These are phyloP conservation scores for Apoda limacodes DNA, from an alignment of 2,888 invertebrate genomes.

Conservation along the genomic window DNA sequence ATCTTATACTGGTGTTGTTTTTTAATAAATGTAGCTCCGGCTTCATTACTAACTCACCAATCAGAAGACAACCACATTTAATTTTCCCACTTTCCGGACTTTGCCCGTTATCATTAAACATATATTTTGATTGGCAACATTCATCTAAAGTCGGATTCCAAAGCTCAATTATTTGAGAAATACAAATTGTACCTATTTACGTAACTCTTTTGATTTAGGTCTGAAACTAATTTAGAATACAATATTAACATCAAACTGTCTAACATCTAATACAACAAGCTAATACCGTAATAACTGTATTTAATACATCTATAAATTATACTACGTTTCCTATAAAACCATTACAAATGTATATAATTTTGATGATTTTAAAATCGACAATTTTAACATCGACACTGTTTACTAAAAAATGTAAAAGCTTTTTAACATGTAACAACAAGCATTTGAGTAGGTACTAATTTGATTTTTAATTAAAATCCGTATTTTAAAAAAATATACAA, in stretches of 20 bases:
- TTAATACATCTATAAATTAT: conserved; percentile 32
- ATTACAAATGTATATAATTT: conserved; percentile 63
- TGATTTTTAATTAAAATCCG: no score
- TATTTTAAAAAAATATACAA: no score
- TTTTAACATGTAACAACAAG: conserved; percentile 26
- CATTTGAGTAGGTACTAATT: conserved; percentile 16
- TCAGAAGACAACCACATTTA: no score
- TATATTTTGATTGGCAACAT: conserved; percentile 31
- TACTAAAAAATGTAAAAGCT: conserved; percentile 36
- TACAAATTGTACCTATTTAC: no score
- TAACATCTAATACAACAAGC: conserved; percentile 40
- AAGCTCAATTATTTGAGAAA: no score
- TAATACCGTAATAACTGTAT: conserved; percentile 22
- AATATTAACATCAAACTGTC: conserved; percentile 40
- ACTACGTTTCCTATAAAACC: conserved; percentile 44
- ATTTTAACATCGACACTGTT: conserved; percentile 48
- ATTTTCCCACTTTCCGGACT: no score
- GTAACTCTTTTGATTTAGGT: conserved; percentile 19
- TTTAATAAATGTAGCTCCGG: no score
- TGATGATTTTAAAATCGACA: no score
- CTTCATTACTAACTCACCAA: no score
- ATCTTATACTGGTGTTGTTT: no score
- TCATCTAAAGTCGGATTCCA: conserved; percentile 45
- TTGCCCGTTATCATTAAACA: no score
- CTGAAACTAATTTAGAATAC: conserved; percentile 38